Percentiles rank a stretch among this genome's conserved stretches.
phyloP scores from a whole-genome alignment of 1,140 invertebrate species.

The Scaptomyza graminum region DNA sequence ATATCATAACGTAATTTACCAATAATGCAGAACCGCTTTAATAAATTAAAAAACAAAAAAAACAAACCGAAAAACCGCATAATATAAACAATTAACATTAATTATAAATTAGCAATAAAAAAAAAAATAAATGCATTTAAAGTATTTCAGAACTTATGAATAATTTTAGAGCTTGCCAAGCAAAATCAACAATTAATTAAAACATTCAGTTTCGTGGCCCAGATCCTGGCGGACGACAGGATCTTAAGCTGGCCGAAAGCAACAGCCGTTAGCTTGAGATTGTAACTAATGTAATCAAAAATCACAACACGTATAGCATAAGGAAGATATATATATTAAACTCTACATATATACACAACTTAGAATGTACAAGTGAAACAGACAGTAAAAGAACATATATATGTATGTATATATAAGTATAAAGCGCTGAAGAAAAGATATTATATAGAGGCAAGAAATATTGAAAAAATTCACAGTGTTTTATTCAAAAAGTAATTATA shows the following conservation, averaged over 20 bases:
- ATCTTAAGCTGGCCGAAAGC: slow-evolving; percentile 3
- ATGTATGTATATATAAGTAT: not conserved
- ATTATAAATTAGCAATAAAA: slow-evolving; percentile 52
- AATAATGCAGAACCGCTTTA: slow-evolving; percentile 68
- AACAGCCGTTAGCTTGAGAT: slow-evolving; percentile 45
- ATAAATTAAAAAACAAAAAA: slow-evolving; percentile 54
- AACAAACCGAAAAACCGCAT: not conserved
- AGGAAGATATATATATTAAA: slow-evolving; percentile 45
- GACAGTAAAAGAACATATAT: slow-evolving; percentile 46
- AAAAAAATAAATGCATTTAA: slow-evolving; percentile 20
- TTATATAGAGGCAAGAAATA: slow-evolving; percentile 62
- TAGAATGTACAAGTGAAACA: slow-evolving; percentile 64
- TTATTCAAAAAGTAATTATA: not conserved
- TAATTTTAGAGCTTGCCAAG: slow-evolving; percentile 51
- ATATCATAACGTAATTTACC: slow-evolving; percentile 56
- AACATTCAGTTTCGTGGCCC: slow-evolving; percentile 45
- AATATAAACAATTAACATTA: slow-evolving; percentile 18
- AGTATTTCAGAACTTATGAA: slow-evolving; percentile 47
- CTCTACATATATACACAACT: slow-evolving; percentile 48
- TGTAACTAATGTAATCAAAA: slow-evolving; percentile 77
- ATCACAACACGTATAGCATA: slow-evolving; percentile 38
- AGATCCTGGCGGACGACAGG: not conserved
- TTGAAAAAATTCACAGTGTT: not conserved
- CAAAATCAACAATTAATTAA: slow-evolving; percentile 41
- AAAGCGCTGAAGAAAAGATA: slow-evolving; percentile 56